Base-by-base conservation (phyloP, 2,888 invertebrate genomes). In the Onthophagus sagittarius region DNA sequence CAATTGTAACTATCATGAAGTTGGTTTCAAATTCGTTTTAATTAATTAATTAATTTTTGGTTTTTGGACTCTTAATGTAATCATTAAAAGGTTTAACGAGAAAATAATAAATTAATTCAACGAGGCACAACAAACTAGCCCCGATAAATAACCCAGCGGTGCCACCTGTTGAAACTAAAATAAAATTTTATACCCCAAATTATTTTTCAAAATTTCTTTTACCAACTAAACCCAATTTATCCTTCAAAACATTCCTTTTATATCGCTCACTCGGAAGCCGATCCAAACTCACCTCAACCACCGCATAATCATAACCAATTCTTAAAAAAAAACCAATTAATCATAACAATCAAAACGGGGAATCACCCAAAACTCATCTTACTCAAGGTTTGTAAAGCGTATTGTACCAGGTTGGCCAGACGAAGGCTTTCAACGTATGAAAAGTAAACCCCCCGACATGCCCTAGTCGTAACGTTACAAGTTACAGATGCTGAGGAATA, bases 221-320 rank as follows among this genome's bases (percentile, higher is more conserved):
- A 92, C 92, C 92, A 13, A 92, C 88, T 76, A 93, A 84, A 83
- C 93, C 93, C 77, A 93, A 81, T 75, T 88, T 85, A 11, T 89
- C 90, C 77, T 89, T 88, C 0, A 91, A 86, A 9, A 92, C 88
- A 72, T 90, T 90, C 74, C 93, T 88, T 75, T 89, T 88, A 80
- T 90, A 92, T 15, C 92, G 86, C 75, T 92, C 90, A 11, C 89
- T 90, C 0, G 94, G 94, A 71, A 93, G 83, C 74, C 89, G 87
- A 3, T 91, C 88, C 32, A 94, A 82, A 6, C 88, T 88, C 69
- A 94, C 86, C 77, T 90, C 88, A 0, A 93, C 88, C 3, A 82
- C 76, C 2, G 84, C 83, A 74, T 78, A 81, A 1, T 83, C 80
- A 67, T 83, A 80, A 0, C 76, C 75, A 69, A 83, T 82, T 9